Conservation (phyloP, 2,888 invertebrate species). For the Drosophila neotestacea region DNA sequence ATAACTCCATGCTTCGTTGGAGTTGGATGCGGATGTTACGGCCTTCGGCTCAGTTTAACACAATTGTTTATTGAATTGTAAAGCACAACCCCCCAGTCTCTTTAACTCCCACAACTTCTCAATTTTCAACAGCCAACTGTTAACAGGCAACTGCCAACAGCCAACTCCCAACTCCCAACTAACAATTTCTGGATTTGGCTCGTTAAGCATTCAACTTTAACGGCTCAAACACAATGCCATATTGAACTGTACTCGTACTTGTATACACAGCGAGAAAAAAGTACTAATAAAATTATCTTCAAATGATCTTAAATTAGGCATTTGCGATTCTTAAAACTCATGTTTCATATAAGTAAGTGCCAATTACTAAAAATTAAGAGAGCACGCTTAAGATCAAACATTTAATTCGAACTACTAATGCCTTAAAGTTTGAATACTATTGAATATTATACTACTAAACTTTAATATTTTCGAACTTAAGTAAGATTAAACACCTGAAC, state of each 20-base stretch:
- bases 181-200: constrained; percentile 67
- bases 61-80: constrained; percentile 81
- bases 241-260: constrained; percentile 42
- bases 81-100: constrained; percentile 46
- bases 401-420: no score
- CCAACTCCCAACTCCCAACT: constrained; percentile 28
- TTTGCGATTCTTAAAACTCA: no score
- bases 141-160: constrained; percentile 11
- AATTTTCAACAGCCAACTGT: neutral
- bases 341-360: no score
- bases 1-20: constrained; percentile 59
- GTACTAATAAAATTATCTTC: no score
- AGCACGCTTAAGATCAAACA: no score
- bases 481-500: no score
- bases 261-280: neutral
- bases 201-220: constrained; percentile 79
- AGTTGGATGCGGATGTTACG: constrained; percentile 44
- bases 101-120: neutral
- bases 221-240: constrained; percentile 65
- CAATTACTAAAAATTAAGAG: no score
- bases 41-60: constrained; percentile 74
- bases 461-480: no score
- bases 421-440: no score
- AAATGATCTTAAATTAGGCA: no score
- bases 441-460: no score